These are phyloP conservation scores for Xenops minutus DNA, from an alignment of 2,797 vertebrate genomes.

Conservation along the genomic window DNA sequence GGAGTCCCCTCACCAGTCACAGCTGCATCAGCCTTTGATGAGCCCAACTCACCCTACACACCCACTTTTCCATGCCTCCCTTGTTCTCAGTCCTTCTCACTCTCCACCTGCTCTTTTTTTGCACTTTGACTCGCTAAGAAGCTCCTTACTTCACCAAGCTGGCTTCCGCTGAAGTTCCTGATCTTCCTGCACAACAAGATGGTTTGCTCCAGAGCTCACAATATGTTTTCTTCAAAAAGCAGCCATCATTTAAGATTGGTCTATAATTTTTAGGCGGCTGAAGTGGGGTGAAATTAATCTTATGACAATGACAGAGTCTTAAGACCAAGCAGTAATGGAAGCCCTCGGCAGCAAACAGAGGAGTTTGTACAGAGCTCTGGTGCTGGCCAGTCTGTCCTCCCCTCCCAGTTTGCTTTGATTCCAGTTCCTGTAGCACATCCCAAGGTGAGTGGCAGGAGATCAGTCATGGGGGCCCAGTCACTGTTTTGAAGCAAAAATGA, in stretches of 20 bases:
- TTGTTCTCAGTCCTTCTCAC: background rate
- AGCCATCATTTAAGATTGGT: background rate
- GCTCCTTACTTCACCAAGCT: background rate
- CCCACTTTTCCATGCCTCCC: background rate
- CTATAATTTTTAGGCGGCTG: slow-evolving; percentile 12
- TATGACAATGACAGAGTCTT: background rate
- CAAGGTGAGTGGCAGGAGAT: background rate
- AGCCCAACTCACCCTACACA: fast-evolving
- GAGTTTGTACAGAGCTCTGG: background rate
- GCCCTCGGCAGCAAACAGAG: background rate
- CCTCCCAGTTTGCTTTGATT: background rate
- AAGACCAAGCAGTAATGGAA: background rate
- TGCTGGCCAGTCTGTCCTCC: background rate
- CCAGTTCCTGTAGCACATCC: background rate
- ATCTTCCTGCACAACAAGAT: slow-evolving; percentile 41
- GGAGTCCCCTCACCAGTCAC: background rate
- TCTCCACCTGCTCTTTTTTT: background rate
- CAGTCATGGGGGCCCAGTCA: background rate
- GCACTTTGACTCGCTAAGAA: background rate
- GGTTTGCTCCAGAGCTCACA: background rate
- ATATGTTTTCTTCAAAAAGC: background rate
- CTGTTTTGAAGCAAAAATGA: background rate
- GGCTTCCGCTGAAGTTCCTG: slow-evolving; percentile 3
- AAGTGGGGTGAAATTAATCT: background rate
- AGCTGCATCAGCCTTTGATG: background rate